Evolutionary conservation across 2,113 vertebrate species (phyloP).

Genomic region (Boleophthalmus pectinirostris): DNA sequence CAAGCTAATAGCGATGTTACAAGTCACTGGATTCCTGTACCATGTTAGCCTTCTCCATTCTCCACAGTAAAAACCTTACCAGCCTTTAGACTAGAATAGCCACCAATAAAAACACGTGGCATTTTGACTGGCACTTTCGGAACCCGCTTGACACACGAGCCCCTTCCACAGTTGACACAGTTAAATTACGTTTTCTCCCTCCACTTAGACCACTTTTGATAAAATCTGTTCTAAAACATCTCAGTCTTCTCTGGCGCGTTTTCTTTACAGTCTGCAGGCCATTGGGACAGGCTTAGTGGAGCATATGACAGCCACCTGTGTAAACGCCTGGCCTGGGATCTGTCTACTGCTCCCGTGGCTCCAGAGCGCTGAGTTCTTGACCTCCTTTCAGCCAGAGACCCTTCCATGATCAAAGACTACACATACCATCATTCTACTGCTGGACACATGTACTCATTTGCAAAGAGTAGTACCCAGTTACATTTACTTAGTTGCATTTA

Average conservation of each 20-base stretch:
- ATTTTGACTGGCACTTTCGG: conserved; percentile 28
- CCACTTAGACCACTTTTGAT: conserved; percentile 1
- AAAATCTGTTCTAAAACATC: conserved; percentile 5
- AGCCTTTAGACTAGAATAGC: background rate
- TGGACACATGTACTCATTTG: conserved; percentile 31
- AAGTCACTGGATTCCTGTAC: background rate
- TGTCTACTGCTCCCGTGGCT: conserved; percentile 48
- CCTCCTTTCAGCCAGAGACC: conserved; percentile 37
- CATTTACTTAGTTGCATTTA: too few relatives aligned
- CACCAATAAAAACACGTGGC: conserved; percentile 48
- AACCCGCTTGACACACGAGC: conserved; percentile 20
- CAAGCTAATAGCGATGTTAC: background rate
- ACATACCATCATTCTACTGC: conserved; percentile 11
- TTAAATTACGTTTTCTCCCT: conserved; percentile 16
- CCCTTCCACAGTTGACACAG: conserved; percentile 20
- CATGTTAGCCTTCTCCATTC: background rate
- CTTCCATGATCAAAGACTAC: conserved; percentile 24
- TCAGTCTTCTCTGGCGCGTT: conserved; percentile 4
- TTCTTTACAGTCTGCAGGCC: conserved; percentile 18
- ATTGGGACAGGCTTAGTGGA: background rate
- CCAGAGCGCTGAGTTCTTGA: conserved; percentile 46
- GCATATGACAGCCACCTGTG: conserved; percentile 74
- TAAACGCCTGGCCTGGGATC: conserved; percentile 55
- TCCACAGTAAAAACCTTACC: background rate
- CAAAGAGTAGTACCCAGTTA: background rate